phyloP scores from a whole-genome alignment of 2,797 vertebrate species.

The Adrianichthys oophorus region DNA sequence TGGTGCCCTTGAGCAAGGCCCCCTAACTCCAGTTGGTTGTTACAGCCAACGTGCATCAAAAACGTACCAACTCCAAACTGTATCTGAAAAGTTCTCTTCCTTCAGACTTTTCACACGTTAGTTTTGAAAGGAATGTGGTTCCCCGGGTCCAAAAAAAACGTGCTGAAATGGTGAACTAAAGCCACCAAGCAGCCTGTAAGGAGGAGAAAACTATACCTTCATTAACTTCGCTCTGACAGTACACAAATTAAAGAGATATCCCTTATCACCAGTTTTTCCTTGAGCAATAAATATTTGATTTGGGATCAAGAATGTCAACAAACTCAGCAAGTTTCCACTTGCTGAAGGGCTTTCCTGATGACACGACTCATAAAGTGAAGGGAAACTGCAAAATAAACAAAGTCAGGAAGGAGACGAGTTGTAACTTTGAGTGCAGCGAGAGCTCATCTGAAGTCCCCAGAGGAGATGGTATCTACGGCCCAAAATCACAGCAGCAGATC shows the following conservation, averaged over 20 bases:
- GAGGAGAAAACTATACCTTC: no score
- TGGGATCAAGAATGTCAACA: constrained; percentile 32
- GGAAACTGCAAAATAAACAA: constrained; percentile 63
- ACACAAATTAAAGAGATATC: constrained; percentile 7
- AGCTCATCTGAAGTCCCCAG: constrained; percentile 49
- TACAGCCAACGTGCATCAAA: no score
- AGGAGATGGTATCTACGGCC: constrained; percentile 46
- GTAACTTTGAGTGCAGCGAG: constrained; percentile 49
- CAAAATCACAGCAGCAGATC: constrained; percentile 26
- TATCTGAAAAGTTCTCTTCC: no score
- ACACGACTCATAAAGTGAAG: constrained; percentile 6
- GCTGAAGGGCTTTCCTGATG: constrained; percentile 11
- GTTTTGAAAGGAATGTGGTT: constrained; percentile 33
- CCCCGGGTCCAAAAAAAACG: constrained; percentile 13
- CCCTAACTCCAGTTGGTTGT: no score
- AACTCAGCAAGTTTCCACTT: constrained; percentile 23
- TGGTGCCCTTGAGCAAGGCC: no score
- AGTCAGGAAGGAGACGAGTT: constrained; percentile 71
- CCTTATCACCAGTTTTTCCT: constrained; percentile 3
- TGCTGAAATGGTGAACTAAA: not conserved
- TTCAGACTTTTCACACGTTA: constrained; percentile 1
- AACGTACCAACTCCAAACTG: no score
- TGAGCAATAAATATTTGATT: constrained; percentile 36
- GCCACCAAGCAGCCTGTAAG: no score
- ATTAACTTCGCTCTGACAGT: not conserved